phyloP scores from a whole-genome alignment of 2,888 invertebrate genomes.

The Zelleria hepariella region DNA sequence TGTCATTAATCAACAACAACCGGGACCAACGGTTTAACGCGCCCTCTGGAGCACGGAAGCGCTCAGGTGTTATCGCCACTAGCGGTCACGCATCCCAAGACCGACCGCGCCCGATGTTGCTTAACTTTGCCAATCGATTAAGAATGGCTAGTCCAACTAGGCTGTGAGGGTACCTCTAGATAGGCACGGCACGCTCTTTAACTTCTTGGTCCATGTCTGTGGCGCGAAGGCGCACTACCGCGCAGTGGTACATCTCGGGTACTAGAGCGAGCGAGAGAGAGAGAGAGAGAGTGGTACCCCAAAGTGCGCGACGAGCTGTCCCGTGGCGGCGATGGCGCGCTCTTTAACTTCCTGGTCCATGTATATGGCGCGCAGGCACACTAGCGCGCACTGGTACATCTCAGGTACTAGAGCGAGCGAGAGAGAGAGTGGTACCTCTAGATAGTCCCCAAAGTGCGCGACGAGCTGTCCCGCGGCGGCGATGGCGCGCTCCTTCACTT shows the following conservation, averaged over 20 bases:
- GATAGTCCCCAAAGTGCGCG: too few species aligned
- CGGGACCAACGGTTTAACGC: too few species aligned
- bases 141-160: too few species aligned
- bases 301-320: constrained; percentile 92
- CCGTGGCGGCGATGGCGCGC: constrained; percentile 96
- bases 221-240: constrained; percentile 88
- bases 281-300: too few species aligned
- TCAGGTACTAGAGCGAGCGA: constrained; percentile 84
- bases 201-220: constrained; percentile 99
- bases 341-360: constrained; percentile 99
- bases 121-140: too few species aligned
- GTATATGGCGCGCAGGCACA: constrained; percentile 92
- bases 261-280: constrained; percentile 88
- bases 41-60: too few species aligned
- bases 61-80: too few species aligned
- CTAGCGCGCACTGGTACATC: constrained; percentile 88
- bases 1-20: too few species aligned
- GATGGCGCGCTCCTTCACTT: constrained; percentile 98
- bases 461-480: constrained; percentile 96
- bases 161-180: constrained; percentile 95
- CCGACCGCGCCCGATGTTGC: too few species aligned
- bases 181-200: constrained; percentile 97
- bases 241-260: constrained; percentile 85
- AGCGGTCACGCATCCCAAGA: constrained; percentile 98
- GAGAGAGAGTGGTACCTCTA: too few species aligned